Conservation (phyloP, 2,113 vertebrate genomes). For the Vidua macroura region DNA sequence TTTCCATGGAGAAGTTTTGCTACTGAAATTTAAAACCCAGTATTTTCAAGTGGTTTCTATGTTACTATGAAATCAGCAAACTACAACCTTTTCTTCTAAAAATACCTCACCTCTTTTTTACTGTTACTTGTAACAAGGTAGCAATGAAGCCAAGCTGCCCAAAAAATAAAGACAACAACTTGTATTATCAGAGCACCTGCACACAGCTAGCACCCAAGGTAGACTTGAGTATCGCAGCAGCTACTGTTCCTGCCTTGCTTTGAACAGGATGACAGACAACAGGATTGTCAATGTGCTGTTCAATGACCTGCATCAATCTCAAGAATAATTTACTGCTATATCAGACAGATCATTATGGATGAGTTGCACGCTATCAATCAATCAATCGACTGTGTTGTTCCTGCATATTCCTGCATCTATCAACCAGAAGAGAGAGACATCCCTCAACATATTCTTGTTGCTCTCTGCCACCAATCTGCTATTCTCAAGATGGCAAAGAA, state of each 20-base stretch:
- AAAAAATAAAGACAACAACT: not conserved
- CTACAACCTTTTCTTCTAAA: not conserved
- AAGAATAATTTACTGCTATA: constrained; percentile 72
- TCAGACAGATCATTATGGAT: constrained; percentile 71
- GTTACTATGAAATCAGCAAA: not conserved
- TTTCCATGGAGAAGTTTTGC: not conserved
- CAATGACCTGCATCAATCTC: constrained; percentile 74
- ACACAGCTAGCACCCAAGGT: not conserved
- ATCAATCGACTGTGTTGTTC: constrained; percentile 61
- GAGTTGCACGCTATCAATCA: constrained; percentile 62
- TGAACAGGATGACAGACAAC: constrained; percentile 63
- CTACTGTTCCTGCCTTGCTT: constrained; percentile 27
- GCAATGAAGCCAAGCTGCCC: not conserved
- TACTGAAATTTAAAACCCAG: not conserved
- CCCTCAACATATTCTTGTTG: constrained; percentile 22
- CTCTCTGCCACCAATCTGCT: constrained; percentile 11
- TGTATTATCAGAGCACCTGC: not conserved
- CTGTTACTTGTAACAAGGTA: not conserved
- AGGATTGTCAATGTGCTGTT: constrained; percentile 62
- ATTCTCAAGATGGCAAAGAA: constrained; percentile 23
- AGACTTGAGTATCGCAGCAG: constrained; percentile 8
- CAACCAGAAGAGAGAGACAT: constrained; percentile 48
- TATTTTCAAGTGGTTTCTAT: not conserved
- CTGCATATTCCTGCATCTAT: constrained; percentile 71
- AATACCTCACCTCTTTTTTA: not conserved